Evolutionary conservation across 64 coral and sea anemone species (phyloP).

Genomic region (Montipora sp.): DNA sequence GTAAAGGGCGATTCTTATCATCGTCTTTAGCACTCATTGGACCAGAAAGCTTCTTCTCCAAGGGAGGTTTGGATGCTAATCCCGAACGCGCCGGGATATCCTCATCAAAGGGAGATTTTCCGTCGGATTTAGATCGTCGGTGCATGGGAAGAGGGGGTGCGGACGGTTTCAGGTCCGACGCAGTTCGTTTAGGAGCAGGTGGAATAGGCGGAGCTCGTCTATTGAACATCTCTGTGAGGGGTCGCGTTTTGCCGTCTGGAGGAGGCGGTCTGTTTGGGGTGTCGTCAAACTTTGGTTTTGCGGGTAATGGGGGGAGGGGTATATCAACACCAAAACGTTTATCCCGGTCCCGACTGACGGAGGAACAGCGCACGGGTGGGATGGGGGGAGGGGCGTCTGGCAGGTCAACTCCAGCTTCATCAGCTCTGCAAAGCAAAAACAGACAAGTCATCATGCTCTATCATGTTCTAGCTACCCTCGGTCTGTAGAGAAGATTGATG

Average conservation of each 20-base stretch:
- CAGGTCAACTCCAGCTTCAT: neutral
- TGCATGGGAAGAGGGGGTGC: constrained; percentile 80
- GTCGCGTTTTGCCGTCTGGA: constrained; percentile 9
- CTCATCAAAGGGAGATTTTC: constrained; percentile 71
- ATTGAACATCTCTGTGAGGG: neutral
- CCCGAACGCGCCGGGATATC: constrained; percentile 14
- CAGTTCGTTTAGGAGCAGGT: constrained; percentile 51
- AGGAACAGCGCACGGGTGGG: constrained; percentile 82
- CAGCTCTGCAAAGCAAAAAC: constrained; percentile 34
- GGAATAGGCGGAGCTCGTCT: constrained; percentile 69
- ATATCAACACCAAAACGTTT: constrained; percentile 40
- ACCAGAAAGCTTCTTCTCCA: constrained; percentile 53
- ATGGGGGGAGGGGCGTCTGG: constrained; percentile 75
- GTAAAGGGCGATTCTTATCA: constrained; percentile 14
- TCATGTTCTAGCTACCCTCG: neutral
- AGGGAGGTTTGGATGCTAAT: neutral
- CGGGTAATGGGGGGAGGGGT: constrained; percentile 58
- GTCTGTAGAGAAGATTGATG: neutral
- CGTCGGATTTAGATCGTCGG: constrained; percentile 84
- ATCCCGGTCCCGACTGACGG: constrained; percentile 70
- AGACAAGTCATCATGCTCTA: neutral
- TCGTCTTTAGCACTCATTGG: constrained; percentile 6
- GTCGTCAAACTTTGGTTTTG: constrained; percentile 80
- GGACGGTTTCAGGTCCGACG: constrained; percentile 56
- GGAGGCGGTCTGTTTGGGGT: constrained; percentile 22